Evolutionary conservation across 2,797 vertebrate genomes (phyloP), one percentile per base, ranked within the genome.

Genomic region (Takifugu rubripes): DNA sequence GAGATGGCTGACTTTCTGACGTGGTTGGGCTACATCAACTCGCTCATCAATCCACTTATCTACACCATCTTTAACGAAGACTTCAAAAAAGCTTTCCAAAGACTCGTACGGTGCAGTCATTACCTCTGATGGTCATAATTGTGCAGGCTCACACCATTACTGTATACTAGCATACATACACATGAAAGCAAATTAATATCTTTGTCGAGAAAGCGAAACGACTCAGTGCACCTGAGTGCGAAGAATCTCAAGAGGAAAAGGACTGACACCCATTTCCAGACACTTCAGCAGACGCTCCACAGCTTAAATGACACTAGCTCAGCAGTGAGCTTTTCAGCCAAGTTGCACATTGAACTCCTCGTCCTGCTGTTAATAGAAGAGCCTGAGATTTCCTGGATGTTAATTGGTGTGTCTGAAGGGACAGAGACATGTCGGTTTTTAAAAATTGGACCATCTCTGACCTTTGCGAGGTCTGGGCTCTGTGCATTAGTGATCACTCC

Each of bases 11-110:
- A 96, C 87, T 96, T 99, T 84, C 91, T 99, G 72, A 91, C 96
- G 0, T 99, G 97, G 97, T 83, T 99, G 79, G 97, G 97, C 36
- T 99, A 99, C 81, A 88, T 99, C 68, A 99, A 99, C 89, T 99
- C 97, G 1, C 93, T 99, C 58, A 96, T 99, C 83, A 99, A 99
- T 75, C 97, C 97, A 24, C 90, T 99, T 56, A 98, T 99, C 85
- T 99, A 99, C 82, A 99, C 97, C 65, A 94, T 98, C 77, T 99
- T 99, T 82, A 99, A 99, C 72, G 96, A 99, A 84, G 97, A 99
- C 85, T 99, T 99, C 82, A 98, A 98, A 82, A 98, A 95, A 84
- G 96, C 97, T 59, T 99, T 99, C 84, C 94, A 98, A 88, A 98
- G 93, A 90, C 93, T 99, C 62, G 79, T 98, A 61, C 86, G 86